A percentile compares a stretch with the other conserved stretches of the same genome.
Conservation (phyloP, 1,140 invertebrate species). For the Drosophila parvula region DNA sequence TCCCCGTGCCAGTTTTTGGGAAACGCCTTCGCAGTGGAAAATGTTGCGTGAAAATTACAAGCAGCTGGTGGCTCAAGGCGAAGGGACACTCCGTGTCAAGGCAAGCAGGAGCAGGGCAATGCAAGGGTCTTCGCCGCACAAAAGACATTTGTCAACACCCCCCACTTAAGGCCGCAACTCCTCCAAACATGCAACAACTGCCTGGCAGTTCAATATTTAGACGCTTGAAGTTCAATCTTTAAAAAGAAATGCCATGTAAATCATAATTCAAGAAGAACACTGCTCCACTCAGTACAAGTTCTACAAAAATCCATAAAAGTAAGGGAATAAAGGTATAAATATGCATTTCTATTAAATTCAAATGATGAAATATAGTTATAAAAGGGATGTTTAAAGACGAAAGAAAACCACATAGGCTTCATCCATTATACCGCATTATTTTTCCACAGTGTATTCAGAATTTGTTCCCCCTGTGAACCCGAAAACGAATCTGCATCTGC, state of each 20-base stretch:
- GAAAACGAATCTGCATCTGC: constrained; percentile 17
- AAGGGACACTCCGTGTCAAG: constrained; percentile 22
- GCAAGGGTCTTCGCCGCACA: constrained; percentile 49
- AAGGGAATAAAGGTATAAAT: too few relatives aligned
- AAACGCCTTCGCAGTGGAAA: constrained; percentile 71
- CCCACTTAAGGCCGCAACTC: constrained; percentile 61
- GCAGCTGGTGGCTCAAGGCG: constrained; percentile 57
- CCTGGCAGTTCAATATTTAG: constrained; percentile 66
- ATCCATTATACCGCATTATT: background rate
- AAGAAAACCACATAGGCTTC: too few relatives aligned
- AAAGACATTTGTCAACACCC: constrained; percentile 81
- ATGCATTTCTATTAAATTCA: too few relatives aligned
- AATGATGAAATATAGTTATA: too few relatives aligned
- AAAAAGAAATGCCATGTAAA: constrained; percentile 49
- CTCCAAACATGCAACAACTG: constrained; percentile 9
- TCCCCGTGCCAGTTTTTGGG: constrained; percentile 10
- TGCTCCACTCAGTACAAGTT: constrained; percentile 10
- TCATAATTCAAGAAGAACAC: constrained; percentile 53
- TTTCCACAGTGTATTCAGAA: background rate
- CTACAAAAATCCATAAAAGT: too few relatives aligned
- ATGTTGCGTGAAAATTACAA: constrained; percentile 81
- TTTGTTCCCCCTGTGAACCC: background rate
- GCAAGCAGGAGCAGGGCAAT: constrained; percentile 10
- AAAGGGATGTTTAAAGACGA: too few relatives aligned
- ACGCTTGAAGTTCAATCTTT: constrained; percentile 71